A percentile compares a stretch with the other conserved stretches of the same genome.
Evolutionary conservation across 2,113 vertebrate species (phyloP).

Genomic region (Odontesthes bonariensis): DNA sequence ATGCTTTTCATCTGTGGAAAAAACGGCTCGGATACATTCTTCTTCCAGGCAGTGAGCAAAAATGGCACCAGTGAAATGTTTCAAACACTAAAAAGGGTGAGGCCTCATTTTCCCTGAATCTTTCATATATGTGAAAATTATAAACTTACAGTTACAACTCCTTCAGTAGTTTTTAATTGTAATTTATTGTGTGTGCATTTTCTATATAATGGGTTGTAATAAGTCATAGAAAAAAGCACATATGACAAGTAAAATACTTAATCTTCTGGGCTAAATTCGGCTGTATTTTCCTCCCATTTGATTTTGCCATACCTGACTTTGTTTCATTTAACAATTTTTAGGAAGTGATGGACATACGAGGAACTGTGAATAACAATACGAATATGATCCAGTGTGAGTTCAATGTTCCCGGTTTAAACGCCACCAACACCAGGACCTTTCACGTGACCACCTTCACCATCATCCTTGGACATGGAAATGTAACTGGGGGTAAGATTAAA

Average conservation of each 20-base stretch:
- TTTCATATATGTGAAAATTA: too few relatives aligned
- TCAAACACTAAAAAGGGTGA: background rate
- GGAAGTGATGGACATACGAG: background rate
- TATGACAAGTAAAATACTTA: too few relatives aligned
- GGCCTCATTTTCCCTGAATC: background rate
- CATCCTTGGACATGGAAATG: fast-evolving
- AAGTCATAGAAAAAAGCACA: too few relatives aligned
- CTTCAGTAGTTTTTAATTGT: too few relatives aligned
- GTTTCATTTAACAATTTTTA: constrained; percentile 9
- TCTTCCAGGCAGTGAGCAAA: background rate
- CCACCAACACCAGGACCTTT: background rate
- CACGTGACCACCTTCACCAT: fast-evolving
- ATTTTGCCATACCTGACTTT: too few relatives aligned
- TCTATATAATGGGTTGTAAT: too few relatives aligned
- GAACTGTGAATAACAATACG: fast-evolving
- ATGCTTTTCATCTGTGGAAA: constrained; percentile 44
- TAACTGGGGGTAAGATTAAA: background rate
- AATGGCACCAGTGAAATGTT: fast-evolving
- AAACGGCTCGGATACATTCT: background rate
- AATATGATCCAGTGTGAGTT: constrained; percentile 50
- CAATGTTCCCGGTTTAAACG: background rate
- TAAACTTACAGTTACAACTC: too few relatives aligned
- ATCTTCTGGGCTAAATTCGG: too few relatives aligned
- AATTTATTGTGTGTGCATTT: too few relatives aligned
- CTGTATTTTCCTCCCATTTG: too few relatives aligned